phyloP scores from a whole-genome alignment of 2,888 invertebrate genomes.

The Andrena haemorrhoa region DNA sequence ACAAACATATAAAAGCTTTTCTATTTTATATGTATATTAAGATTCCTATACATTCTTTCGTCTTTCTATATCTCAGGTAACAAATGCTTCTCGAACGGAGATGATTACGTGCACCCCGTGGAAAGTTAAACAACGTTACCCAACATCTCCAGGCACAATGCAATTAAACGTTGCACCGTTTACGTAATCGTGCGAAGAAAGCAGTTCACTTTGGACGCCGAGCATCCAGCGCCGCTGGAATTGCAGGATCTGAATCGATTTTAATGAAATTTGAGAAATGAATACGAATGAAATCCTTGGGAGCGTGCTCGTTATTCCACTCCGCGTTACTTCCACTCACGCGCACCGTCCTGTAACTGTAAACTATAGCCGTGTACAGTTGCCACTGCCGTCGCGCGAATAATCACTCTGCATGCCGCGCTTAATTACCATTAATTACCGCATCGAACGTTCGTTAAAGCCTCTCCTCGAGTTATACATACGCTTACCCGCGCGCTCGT shows the following conservation, averaged over 20 bases:
- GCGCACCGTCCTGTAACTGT: conserved; percentile 32
- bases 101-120: conserved; percentile 11
- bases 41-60: no score
- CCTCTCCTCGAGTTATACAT: background rate
- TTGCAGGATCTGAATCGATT: background rate
- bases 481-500: conserved; percentile 1
- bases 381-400: conserved; percentile 4
- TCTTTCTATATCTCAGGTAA: background rate
- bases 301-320: background rate
- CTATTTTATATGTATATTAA: background rate
- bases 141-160: conserved; percentile 7
- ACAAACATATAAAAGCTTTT: no score
- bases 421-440: conserved; percentile 49
- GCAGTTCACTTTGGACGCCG: background rate
- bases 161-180: conserved; percentile 37
- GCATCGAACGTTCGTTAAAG: conserved; percentile 38
- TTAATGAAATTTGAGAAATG: conserved; percentile 6
- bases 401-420: conserved; percentile 1
- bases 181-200: conserved; percentile 28
- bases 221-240: background rate
- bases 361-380: background rate
- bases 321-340: background rate
- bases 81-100: conserved; percentile 8
- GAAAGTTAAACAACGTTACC: conserved; percentile 18
- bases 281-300: conserved; percentile 3